Evolutionary conservation across 2,113 vertebrate species (phyloP), one percentile per base, ranked within the genome.

Genomic region (Hyaena hyaena): DNA sequence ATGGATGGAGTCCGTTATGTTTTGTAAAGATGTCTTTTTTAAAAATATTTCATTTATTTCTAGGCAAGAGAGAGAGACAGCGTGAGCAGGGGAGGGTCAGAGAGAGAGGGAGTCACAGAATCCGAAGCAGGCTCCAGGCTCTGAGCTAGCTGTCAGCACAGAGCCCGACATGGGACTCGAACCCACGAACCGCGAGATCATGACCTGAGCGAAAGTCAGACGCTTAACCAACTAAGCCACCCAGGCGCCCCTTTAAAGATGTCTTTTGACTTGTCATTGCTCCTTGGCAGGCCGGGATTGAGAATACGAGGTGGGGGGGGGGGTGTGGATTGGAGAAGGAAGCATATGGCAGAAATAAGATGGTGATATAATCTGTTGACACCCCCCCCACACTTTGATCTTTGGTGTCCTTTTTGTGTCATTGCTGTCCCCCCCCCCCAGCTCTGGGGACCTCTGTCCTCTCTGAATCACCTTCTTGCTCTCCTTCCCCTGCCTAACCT

Each of bases 281-380:
- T 84, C n/a, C 4, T 50, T n/a, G 16, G 17, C 11, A 31, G 28
- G 48, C 24, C 65, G 14, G 43, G 9, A 26, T 5, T 43, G 77
- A 45, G 66, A 43, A 4, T 2, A 26, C 35, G 9, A 24, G 43
- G 63, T 39, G 39, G 10, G 76, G 33, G 7, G 58, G 21, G 58
- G 55, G 39, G 43, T 43, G 50, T 50, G 43, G 48, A 12, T 50
- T 50, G 10, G 76, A 43, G 73, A 24, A 69, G 45, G 53, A 76
- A 79, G 35, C 48, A 7, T 17, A 6, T 4, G 2, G 77, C 48
- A 6, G 65, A 69, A 31, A n/a, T 3, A 2, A 3, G 28, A 2
- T 0, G 3, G 4, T 1, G 6, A 17, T 21, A 4, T 10, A 10
- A 0, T n/a, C 80, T 80, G 21, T 31, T 3, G 65, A 26, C 12